These are phyloP conservation scores for Pycnonotus jocosus DNA, from an alignment of 2,113 vertebrate genomes.

Conservation along the genomic window DNA sequence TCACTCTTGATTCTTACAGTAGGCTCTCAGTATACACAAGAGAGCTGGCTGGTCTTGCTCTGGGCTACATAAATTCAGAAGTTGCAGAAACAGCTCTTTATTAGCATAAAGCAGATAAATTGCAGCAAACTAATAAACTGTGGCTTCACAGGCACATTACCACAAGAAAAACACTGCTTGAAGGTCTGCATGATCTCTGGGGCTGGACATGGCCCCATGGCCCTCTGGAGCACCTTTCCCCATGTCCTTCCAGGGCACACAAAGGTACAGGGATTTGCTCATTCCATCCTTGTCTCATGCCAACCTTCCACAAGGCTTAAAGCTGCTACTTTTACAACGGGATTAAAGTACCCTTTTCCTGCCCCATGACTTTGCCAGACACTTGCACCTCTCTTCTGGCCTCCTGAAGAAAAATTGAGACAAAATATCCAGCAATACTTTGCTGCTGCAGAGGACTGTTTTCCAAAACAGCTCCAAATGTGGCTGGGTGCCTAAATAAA, in stretches of 20 bases:
- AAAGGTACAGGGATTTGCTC: background rate
- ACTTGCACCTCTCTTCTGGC: background rate
- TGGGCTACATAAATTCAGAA: background rate
- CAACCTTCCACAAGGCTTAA: background rate
- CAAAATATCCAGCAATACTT: background rate
- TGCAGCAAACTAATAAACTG: background rate
- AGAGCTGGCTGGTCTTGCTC: background rate
- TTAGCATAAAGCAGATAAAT: background rate
- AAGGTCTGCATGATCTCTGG: too few relatives aligned
- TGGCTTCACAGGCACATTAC: background rate
- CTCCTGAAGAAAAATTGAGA: background rate
- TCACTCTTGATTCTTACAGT: background rate
- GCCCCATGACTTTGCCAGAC: background rate
- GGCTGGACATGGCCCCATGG: too few relatives aligned
- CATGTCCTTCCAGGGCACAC: fast-evolving
- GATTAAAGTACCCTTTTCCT: background rate
- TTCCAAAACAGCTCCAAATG: background rate
- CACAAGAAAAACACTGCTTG: background rate
- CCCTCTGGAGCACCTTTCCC: background rate
- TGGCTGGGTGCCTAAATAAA: background rate
- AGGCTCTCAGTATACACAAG: background rate
- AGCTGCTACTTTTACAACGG: background rate
- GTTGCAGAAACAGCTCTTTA: background rate
- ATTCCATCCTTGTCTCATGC: background rate
- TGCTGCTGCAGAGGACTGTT: background rate